Conservation (phyloP, 2,113 vertebrate genomes). For the Dromiciops gliroides region DNA sequence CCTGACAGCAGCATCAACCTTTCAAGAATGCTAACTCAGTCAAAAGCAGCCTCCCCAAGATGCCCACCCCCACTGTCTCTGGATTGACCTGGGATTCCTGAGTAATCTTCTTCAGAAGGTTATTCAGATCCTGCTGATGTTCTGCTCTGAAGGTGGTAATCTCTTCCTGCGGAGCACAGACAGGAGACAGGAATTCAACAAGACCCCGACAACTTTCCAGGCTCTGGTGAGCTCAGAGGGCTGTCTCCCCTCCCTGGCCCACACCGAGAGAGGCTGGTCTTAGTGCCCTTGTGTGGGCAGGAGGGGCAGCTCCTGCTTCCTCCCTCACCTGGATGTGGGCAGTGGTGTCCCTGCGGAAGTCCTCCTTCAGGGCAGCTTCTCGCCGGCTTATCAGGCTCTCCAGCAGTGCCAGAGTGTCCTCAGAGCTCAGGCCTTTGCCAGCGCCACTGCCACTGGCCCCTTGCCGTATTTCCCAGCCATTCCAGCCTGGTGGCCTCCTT, state of each 20-base stretch:
- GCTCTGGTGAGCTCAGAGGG: accelerated
- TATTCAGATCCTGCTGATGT: constrained; percentile 76
- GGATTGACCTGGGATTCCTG: constrained; percentile 79
- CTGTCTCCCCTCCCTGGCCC: not conserved
- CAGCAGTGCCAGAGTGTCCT: constrained; percentile 74
- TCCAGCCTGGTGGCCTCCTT: constrained; percentile 75
- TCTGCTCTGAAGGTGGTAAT: constrained; percentile 75
- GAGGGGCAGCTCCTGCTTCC: not conserved
- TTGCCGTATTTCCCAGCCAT: constrained; percentile 70
- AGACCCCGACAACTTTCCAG: not conserved
- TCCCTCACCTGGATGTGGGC: constrained; percentile 80
- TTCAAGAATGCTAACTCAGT: not conserved
- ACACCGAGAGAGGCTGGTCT: too few relatives aligned
- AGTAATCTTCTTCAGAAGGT: constrained; percentile 79
- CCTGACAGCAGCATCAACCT: not conserved
- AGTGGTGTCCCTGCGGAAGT: constrained; percentile 59
- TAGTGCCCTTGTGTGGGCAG: not conserved
- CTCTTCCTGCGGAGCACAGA: constrained; percentile 69
- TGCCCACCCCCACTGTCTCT: not conserved
- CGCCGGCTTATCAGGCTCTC: constrained; percentile 81
- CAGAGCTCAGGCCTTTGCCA: constrained; percentile 30
- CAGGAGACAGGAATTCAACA: not conserved
- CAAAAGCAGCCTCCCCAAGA: not conserved
- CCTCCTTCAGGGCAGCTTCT: constrained; percentile 78
- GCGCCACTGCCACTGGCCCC: not conserved